Percentiles rank a stretch among this genome's conserved stretches.
Evolutionary conservation across 2,113 vertebrate genomes (phyloP).

Genomic region (Actenoides hombroni): DNA sequence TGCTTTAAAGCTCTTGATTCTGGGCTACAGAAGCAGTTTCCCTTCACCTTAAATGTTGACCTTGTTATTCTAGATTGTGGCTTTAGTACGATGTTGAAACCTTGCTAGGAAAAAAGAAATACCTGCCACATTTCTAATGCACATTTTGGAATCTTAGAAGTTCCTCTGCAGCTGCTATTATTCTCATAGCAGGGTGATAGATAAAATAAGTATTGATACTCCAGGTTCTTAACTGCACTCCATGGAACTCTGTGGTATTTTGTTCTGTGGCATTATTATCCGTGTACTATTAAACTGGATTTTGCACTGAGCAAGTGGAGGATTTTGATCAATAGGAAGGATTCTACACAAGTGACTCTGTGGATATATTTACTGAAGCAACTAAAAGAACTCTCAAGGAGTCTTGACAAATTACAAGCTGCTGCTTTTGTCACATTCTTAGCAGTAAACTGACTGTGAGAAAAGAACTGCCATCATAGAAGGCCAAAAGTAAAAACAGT

Average conservation of each 20-base stretch:
- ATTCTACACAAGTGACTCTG: neutral
- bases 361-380: conserved; percentile 45
- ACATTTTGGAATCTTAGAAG: neutral
- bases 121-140: neutral
- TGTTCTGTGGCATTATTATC: neutral
- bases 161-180: neutral
- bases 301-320: conserved; percentile 15
- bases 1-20: neutral
- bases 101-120: neutral
- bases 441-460: conserved; percentile 7
- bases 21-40: neutral
- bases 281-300: conserved; percentile 10
- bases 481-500: neutral
- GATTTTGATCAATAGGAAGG: conserved; percentile 56
- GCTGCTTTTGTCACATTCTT: conserved; percentile 25
- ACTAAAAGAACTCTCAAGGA: conserved; percentile 46
- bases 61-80: neutral
- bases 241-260: neutral
- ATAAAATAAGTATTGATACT: neutral
- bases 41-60: neutral
- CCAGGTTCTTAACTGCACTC: neutral
- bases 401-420: conserved; percentile 32
- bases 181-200: neutral
- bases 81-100: neutral
- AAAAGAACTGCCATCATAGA: neutral